phyloP scores from a whole-genome alignment of 2,113 vertebrate genomes.

The Urocolius indicus region DNA sequence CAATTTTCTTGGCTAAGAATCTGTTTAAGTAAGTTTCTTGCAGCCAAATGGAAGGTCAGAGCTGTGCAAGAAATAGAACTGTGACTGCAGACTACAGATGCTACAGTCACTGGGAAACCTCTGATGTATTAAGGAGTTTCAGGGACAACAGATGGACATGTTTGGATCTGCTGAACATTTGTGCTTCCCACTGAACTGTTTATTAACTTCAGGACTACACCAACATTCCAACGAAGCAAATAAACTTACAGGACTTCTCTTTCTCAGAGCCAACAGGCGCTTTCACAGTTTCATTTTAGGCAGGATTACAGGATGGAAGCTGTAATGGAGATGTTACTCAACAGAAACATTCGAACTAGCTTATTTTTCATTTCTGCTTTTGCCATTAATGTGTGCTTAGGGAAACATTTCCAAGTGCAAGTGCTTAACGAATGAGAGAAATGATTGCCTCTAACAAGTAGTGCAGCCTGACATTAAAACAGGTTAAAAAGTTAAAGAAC shows the following conservation, averaged over 20 bases:
- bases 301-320: not conserved
- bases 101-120: conserved; percentile 59
- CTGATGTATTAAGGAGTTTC: conserved; percentile 43
- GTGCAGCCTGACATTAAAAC: not conserved
- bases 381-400: not conserved
- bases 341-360: not conserved
- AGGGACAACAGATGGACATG: conserved; percentile 56
- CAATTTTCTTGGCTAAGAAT: not conserved
- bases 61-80: conserved; percentile 34
- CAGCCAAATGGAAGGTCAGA: conserved; percentile 16
- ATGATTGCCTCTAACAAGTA: not conserved
- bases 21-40: conserved; percentile 13
- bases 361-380: conserved; percentile 6
- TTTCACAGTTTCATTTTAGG: not conserved
- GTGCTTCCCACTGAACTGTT: conserved; percentile 21
- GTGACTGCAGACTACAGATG: conserved; percentile 53
- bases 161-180: conserved; percentile 38
- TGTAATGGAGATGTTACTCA: not conserved
- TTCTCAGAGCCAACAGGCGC: not conserved
- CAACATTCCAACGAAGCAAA: not conserved
- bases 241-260: not conserved
- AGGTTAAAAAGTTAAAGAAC: conserved; percentile 40
- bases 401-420: not conserved
- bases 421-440: not conserved
- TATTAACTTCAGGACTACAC: conserved; percentile 29